Percentiles rank a stretch among this genome's conserved stretches.
These are phyloP conservation scores for Cebidichthys violaceus DNA, from an alignment of 2,113 vertebrate genomes.

Conservation along the genomic window DNA sequence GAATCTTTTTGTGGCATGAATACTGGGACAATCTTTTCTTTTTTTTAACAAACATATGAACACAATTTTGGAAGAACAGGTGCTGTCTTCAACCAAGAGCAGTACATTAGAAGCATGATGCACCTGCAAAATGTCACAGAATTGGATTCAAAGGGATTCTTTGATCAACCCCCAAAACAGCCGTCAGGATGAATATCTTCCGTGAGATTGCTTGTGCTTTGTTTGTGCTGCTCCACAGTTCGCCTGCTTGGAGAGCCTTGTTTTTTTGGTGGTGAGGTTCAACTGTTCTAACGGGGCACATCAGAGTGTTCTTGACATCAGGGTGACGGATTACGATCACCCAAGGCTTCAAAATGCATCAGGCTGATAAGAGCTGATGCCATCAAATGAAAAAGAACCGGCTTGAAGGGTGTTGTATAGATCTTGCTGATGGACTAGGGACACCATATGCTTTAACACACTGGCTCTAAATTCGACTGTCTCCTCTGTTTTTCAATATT, in stretches of 20 bases:
- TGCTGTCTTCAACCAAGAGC: background rate
- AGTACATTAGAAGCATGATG: background rate
- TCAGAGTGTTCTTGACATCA: slow-evolving; percentile 5
- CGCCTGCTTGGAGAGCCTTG: background rate
- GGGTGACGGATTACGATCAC: background rate
- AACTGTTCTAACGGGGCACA: background rate
- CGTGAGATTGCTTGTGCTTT: background rate
- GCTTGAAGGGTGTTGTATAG: background rate
- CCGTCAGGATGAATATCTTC: slow-evolving; percentile 16
- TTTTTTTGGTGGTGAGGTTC: background rate
- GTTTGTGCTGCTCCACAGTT: background rate
- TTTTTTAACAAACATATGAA: background rate
- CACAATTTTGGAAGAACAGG: slow-evolving; percentile 11
- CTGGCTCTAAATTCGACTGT: background rate
- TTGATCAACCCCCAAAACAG: background rate
- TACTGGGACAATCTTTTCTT: background rate
- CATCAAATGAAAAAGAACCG: slow-evolving; percentile 6
- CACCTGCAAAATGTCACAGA: background rate
- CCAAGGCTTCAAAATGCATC: background rate
- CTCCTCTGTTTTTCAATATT: slow-evolving; percentile 60
- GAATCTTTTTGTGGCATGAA: background rate
- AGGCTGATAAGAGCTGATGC: background rate
- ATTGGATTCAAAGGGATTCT: background rate
- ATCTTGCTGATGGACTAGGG: background rate
- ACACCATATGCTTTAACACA: background rate